Evolutionary conservation across 2,888 invertebrate genomes (phyloP).

Genomic region (Netelia melanura): DNA sequence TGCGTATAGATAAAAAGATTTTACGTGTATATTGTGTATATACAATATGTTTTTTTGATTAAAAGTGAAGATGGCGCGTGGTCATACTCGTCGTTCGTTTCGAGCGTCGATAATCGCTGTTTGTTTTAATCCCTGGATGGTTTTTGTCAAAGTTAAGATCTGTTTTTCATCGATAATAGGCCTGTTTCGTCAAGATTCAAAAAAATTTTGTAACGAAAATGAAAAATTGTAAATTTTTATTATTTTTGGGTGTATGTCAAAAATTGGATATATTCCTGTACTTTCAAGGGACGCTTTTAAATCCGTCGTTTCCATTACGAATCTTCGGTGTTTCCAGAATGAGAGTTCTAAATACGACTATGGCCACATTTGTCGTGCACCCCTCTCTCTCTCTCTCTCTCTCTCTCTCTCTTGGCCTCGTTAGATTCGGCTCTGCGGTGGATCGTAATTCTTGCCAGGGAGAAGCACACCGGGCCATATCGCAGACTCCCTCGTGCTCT

Average conservation of each 20-base stretch:
- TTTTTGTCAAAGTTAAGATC: no score
- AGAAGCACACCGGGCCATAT: conserved; percentile 13
- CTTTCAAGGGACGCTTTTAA: not conserved
- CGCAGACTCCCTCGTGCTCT: conserved; percentile 3
- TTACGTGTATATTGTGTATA: not conserved
- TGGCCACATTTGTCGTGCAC: conserved; percentile 14
- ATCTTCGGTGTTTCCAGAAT: conserved; percentile 12
- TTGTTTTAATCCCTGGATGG: no score
- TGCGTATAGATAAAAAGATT: not conserved
- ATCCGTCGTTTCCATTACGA: not conserved
- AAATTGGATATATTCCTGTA: not conserved
- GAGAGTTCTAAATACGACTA: conserved; percentile 3
- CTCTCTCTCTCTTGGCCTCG: conserved; percentile 10
- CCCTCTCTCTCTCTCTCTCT: conserved; percentile 18
- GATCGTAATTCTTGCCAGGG: conserved; percentile 35
- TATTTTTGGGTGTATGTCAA: not conserved
- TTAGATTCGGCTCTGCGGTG: conserved; percentile 9
- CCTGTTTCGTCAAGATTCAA: no score
- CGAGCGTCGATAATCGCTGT: no score
- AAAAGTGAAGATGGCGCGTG: no score
- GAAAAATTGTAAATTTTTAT: not conserved
- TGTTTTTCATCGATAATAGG: no score
- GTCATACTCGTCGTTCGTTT: no score
- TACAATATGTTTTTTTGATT: not conserved
- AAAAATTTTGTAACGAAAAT: no score